Percentiles rank a stretch among this genome's conserved stretches.
Evolutionary conservation across 2,113 vertebrate species (phyloP).

Genomic region (Anser cygnoides): DNA sequence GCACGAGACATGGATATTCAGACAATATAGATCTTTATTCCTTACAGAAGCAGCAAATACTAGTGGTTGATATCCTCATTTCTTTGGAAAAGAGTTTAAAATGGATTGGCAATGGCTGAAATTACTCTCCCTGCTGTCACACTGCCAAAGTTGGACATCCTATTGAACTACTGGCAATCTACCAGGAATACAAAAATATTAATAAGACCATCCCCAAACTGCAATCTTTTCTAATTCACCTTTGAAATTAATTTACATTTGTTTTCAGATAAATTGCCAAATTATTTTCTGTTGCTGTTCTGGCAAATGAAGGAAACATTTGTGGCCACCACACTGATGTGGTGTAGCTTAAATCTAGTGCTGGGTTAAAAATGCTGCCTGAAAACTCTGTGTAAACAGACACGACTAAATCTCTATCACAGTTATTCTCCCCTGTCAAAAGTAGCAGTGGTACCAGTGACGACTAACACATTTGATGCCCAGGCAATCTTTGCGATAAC

Average conservation of each 20-base stretch:
- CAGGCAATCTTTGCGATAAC: neutral
- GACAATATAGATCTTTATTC: neutral
- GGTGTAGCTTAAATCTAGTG: neutral
- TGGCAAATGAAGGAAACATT: neutral
- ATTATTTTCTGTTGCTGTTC: neutral
- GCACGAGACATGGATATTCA: neutral
- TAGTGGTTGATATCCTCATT: constrained; percentile 19
- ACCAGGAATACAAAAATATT: constrained; percentile 36
- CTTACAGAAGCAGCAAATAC: constrained; percentile 17
- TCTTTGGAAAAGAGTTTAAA: constrained; percentile 48
- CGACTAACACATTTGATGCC: neutral
- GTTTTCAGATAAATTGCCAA: neutral
- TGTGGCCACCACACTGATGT: neutral
- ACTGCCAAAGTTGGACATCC: neutral
- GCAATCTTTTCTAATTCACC: neutral
- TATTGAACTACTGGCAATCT: neutral
- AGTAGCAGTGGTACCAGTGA: neutral
- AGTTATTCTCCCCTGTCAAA: neutral
- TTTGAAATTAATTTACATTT: constrained; percentile 1
- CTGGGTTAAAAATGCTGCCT: neutral
- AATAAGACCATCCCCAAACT: neutral
- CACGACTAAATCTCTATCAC: neutral
- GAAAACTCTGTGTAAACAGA: neutral
- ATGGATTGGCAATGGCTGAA: constrained; percentile 45
- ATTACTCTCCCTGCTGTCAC: constrained; percentile 41